Conservation (phyloP, 2,113 vertebrate species). For the Callaeas wilsoni region DNA sequence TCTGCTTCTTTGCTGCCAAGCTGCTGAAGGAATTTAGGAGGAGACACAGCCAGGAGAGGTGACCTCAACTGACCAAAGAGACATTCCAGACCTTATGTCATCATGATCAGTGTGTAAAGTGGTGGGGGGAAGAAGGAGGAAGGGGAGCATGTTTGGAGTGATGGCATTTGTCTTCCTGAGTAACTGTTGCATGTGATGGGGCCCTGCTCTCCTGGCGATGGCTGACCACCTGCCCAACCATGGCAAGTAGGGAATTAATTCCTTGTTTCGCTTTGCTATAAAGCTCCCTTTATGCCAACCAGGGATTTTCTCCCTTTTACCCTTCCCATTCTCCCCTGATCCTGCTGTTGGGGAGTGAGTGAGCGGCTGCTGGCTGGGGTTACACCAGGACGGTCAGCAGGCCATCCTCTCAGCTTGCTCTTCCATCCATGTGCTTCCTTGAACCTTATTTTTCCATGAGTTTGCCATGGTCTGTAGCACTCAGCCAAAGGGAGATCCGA, state of each 20-base stretch:
- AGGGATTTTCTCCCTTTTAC: background rate
- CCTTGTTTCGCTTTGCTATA: background rate
- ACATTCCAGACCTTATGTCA: background rate
- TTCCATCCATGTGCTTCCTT: background rate
- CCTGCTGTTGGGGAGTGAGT: background rate
- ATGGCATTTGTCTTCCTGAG: background rate
- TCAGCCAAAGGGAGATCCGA: background rate
- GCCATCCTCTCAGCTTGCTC: background rate
- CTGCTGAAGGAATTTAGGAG: background rate
- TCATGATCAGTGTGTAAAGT: too few species aligned
- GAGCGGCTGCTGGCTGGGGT: background rate
- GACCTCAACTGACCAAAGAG: background rate
- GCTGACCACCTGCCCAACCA: background rate
- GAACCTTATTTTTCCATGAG: background rate
- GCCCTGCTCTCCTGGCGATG: background rate
- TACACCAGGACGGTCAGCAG: background rate
- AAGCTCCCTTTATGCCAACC: background rate
- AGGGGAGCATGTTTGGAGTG: background rate
- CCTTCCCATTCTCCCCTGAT: background rate
- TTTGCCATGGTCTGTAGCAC: background rate
- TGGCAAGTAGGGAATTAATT: background rate
- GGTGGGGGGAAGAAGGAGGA: background rate
- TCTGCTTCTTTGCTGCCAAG: background rate
- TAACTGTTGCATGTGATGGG: accelerated
- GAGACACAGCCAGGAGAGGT: background rate